Conservation (phyloP, 2,888 invertebrate species). For the Norana najaformis region DNA sequence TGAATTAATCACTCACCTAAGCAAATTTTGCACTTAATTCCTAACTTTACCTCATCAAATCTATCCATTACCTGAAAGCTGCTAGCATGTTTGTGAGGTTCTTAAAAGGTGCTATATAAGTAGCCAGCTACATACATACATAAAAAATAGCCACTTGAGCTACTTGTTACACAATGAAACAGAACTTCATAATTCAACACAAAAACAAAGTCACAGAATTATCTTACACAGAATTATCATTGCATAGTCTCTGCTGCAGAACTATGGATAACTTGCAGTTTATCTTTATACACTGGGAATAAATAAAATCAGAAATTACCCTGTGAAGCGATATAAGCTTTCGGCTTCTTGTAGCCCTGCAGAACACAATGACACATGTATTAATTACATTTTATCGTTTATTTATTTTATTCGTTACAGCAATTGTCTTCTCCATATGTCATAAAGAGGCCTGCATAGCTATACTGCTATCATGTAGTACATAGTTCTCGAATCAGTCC, state of each 20-base stretch:
- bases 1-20: background rate
- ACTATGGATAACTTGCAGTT: background rate
- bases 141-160: no score
- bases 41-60: background rate
- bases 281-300: background rate
- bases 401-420: background rate
- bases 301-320: constrained; percentile 50
- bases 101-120: no score
- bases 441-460: background rate
- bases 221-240: background rate
- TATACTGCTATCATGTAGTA: background rate
- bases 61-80: background rate
- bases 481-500: background rate
- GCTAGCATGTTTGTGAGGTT: no score
- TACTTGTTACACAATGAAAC: no score
- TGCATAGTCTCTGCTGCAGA: background rate
- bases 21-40: background rate
- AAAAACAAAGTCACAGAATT: background rate
- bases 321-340: constrained; percentile 66
- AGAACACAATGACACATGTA: constrained; percentile 34
- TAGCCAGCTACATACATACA: no score
- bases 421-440: background rate
- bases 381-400: background rate
- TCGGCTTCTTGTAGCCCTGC: constrained; percentile 64
- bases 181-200: no score